Conservation (phyloP, 2,113 vertebrate genomes). For the Lichenostomus cassidix region DNA sequence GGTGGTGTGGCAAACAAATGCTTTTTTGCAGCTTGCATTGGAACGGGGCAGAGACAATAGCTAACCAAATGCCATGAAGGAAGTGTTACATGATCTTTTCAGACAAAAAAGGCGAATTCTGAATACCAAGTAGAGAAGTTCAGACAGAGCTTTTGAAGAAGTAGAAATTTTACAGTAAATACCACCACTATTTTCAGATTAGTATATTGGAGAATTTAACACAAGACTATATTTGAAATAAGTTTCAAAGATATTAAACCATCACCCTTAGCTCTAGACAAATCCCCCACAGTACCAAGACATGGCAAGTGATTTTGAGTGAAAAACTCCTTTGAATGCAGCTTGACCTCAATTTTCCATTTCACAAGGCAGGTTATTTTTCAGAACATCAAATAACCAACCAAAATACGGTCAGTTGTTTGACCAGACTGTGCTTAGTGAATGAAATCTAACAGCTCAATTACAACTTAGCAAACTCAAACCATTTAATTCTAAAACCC, state of each 20-base stretch:
- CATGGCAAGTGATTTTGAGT: neutral
- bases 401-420: neutral
- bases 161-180: neutral
- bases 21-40: neutral
- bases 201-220: neutral
- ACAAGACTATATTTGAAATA: neutral
- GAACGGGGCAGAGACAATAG: neutral
- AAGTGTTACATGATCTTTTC: neutral
- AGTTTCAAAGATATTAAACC: neutral
- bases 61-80: neutral
- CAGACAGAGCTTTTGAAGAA: neutral
- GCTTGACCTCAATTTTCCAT: conserved; percentile 6
- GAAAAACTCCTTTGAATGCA: neutral
- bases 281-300: neutral
- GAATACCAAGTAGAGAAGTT: neutral
- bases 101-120: neutral
- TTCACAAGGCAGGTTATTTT: neutral
- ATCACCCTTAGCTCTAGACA: neutral
- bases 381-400: neutral
- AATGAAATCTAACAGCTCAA: conserved; percentile 3
- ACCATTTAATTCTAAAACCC: neutral
- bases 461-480: neutral
- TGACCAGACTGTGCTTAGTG: neutral
- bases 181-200: neutral
- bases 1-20: accelerated